These are phyloP conservation scores for Papilio machaon DNA, from an alignment of 1,140 invertebrate species.

Conservation along the genomic window DNA sequence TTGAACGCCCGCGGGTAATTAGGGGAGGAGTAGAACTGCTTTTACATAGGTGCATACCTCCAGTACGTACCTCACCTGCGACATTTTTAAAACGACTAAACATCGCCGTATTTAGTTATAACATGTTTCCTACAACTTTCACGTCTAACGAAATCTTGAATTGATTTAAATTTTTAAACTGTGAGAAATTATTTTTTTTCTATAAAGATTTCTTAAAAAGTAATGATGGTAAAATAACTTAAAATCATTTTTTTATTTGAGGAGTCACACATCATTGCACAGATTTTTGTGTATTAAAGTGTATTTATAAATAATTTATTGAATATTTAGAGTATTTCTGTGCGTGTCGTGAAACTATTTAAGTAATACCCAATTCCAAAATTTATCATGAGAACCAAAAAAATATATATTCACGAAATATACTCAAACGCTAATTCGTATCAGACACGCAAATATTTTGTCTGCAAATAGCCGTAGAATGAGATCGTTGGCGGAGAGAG, in stretches of 20 bases:
- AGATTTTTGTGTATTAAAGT: background rate
- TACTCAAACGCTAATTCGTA: constrained; percentile 35
- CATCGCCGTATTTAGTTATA: constrained; percentile 3
- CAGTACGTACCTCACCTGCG: constrained; percentile 1
- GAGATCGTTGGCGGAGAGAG: constrained; percentile 50
- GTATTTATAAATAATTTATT: background rate
- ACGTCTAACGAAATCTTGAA: constrained; percentile 4
- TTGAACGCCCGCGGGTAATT: constrained; percentile 60
- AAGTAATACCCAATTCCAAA: background rate
- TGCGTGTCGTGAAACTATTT: background rate
- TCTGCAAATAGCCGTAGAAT: constrained; percentile 60
- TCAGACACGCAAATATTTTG: constrained; percentile 48
- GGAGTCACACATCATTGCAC: background rate
- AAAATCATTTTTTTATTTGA: background rate
- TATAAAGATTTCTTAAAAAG: background rate
- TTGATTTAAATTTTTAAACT: constrained; percentile 12
- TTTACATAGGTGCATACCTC: constrained; percentile 49
- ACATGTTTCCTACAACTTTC: constrained; percentile 19
- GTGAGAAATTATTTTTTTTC: background rate
- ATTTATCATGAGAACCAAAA: constrained; percentile 22
- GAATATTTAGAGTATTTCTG: background rate
- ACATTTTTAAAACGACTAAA: constrained; percentile 24
- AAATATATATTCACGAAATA: constrained; percentile 22
- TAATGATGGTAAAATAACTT: background rate
- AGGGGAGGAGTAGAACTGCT: constrained; percentile 49